Percentiles rank a stretch among this genome's conserved stretches.
Evolutionary conservation across 1,140 invertebrate species (phyloP).

Genomic region (Coenobita brevimanus): DNA sequence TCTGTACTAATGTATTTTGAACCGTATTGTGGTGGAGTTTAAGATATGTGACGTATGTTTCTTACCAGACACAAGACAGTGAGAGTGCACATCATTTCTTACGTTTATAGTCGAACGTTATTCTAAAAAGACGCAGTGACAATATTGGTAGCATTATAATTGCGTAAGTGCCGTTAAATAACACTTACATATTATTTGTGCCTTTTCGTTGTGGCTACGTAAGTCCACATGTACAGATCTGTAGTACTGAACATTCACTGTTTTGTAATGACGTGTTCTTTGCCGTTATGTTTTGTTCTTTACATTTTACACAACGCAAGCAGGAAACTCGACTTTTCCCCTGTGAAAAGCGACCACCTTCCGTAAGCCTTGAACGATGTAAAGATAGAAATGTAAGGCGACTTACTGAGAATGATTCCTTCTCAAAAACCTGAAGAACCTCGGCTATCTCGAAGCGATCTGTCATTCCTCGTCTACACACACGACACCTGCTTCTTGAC

Average conservation of each 20-base stretch:
- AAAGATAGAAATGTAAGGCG: background rate
- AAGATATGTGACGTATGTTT: no score
- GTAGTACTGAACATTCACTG: background rate
- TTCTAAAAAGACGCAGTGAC: background rate
- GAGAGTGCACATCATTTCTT: no score
- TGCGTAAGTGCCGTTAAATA: background rate
- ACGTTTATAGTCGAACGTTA: background rate
- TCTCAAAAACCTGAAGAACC: no score
- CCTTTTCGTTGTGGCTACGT: background rate
- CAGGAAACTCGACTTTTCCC: constrained; percentile 46
- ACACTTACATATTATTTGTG: background rate
- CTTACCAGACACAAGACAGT: no score
- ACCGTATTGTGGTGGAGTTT: no score
- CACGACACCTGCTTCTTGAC: no score
- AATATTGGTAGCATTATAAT: background rate
- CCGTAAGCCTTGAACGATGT: constrained; percentile 35
- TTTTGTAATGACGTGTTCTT: background rate
- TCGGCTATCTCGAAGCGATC: no score
- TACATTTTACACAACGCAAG: constrained; percentile 13
- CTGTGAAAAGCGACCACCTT: constrained; percentile 28
- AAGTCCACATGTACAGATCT: background rate
- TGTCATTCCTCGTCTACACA: no score
- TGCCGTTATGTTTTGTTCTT: constrained; percentile 1
- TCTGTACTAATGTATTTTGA: no score
- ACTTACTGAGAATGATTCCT: no score